Evolutionary conservation across 2,888 invertebrate species (phyloP).

Genomic region (Julus scandinavius): DNA sequence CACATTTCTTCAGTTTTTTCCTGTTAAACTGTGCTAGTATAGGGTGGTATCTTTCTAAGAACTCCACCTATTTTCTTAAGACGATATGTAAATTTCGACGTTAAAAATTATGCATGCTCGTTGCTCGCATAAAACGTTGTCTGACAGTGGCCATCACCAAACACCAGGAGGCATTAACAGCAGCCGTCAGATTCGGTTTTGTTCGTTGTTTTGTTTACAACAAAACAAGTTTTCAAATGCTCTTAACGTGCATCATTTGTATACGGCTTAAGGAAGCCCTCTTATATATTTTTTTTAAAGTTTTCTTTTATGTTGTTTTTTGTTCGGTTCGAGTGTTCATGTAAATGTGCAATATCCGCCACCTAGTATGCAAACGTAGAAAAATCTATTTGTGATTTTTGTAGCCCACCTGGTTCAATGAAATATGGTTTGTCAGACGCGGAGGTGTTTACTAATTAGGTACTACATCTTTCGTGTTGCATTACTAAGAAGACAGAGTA

Average conservation of each 20-base stretch:
- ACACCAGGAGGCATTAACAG: neutral
- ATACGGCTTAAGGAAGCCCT: neutral
- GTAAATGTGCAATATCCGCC: neutral
- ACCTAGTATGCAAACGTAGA: neutral
- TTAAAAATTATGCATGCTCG: neutral
- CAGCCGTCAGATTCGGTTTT: neutral
- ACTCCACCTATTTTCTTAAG: neutral
- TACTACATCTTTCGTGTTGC: conserved; percentile 11
- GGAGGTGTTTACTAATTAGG: neutral
- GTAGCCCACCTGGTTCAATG: neutral
- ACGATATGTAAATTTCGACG: neutral
- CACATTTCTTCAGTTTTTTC: too few relatives aligned
- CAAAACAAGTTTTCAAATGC: neutral
- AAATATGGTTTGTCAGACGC: neutral
- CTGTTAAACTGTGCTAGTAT: too few relatives aligned
- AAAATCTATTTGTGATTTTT: neutral
- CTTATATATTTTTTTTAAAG: neutral
- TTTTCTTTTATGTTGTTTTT: neutral
- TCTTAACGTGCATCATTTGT: neutral
- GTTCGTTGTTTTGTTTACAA: neutral
- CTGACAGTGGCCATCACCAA: neutral
- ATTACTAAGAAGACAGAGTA: conserved; percentile 8
- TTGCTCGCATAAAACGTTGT: neutral
- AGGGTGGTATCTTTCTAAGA: neutral
- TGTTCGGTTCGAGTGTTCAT: neutral